Evolutionary conservation across 2,888 invertebrate species (phyloP), one percentile per base, ranked within the genome.

Genomic region (Orchesella flavescens): DNA sequence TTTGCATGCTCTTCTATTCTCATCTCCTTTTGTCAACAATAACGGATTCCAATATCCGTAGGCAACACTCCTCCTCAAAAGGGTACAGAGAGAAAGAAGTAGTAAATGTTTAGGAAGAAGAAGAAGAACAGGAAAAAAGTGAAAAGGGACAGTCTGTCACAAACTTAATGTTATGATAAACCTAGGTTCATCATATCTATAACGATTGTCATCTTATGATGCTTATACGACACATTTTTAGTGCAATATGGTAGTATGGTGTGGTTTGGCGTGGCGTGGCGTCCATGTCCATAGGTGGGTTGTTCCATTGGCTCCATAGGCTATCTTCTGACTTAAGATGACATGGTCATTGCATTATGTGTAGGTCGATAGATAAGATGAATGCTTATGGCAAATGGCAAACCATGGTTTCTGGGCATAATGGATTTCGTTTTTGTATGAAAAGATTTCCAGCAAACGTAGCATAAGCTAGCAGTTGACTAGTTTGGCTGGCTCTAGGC

Each of bases 41-140:
- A 73, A 73, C 57, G 73, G 79, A 72, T 80, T 80, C 79, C 79
- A 80, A 80, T 80, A 80, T 80, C 79, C 79, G 79, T 80, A 72
- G 79, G 72, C 73, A 72, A 65, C 79, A 73, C 79, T 73, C n/a
- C 46, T 49, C 44, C 15, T 49, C n/a, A n/a, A n/a, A n/a, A n/a
- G n/a, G n/a, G n/a, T n/a, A n/a, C 10, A 55, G 66, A 44, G 10
- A 72, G 71, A 78, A 78, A 34, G 78, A 23, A 53, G 10, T 43
- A 65, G 57, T 65, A 65, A 65, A 65, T 75, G 57, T 72, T 69
- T 66, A 71, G 34, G 17, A 65, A 34, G 15, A 34, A 10, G 13
- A 49, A 69, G 66, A 77, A 66, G 23, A n/a, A n/a, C n/a, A n/a
- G 71, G 55, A 44, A 77, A 71, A 68, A 69, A 43, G 59, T 77